A percentile compares a stretch with the other conserved stretches of the same genome.
Evolutionary conservation across 92 coral and sea anemone genomes (phyloP).

Genomic region (Palythoa grandis): DNA sequence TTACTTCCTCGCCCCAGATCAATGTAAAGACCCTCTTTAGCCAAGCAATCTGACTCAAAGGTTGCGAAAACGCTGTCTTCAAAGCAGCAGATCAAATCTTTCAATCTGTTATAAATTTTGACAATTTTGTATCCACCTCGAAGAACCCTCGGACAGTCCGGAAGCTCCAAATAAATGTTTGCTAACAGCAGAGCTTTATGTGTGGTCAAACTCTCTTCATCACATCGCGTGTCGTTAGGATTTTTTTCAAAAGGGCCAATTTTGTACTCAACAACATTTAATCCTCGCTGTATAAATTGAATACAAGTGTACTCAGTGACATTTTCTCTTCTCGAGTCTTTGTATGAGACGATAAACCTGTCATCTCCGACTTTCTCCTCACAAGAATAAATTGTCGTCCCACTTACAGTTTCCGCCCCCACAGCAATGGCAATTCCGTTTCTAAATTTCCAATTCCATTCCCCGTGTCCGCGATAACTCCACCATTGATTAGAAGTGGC

Average conservation of each 20-base stretch:
- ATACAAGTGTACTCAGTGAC: slow-evolving; percentile 56
- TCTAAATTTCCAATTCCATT: slow-evolving; percentile 57
- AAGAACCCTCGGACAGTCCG: slow-evolving; percentile 72
- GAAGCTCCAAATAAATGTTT: slow-evolving; percentile 45
- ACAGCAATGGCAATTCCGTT: slow-evolving; percentile 15
- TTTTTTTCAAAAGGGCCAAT: slow-evolving; percentile 47
- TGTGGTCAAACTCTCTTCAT: slow-evolving; percentile 8
- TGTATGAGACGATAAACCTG: slow-evolving; percentile 48
- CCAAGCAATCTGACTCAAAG: slow-evolving; percentile 77
- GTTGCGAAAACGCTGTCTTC: slow-evolving; percentile 38
- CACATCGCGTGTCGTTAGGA: slow-evolving; percentile 47
- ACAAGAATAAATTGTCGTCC: slow-evolving; percentile 22
- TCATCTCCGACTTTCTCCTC: slow-evolving; percentile 7
- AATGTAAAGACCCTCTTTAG: slow-evolving; percentile 71
- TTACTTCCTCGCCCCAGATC: slow-evolving; percentile 41
- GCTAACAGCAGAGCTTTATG: slow-evolving; percentile 59
- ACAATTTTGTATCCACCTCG: slow-evolving; percentile 67
- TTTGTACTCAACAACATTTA: slow-evolving; percentile 61
- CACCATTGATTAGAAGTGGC: slow-evolving; percentile 4
- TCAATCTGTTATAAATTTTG: slow-evolving; percentile 48
- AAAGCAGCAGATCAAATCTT: slow-evolving; percentile 50
- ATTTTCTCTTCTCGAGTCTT: slow-evolving; percentile 31
- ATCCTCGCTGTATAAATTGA: slow-evolving; percentile 67
- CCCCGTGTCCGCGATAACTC: slow-evolving; percentile 46
- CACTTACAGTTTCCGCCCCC: neutral